Evolutionary conservation across 1,140 invertebrate genomes (phyloP), one percentile per base, ranked within the genome.

Genomic region (Uloborus diversus): DNA sequence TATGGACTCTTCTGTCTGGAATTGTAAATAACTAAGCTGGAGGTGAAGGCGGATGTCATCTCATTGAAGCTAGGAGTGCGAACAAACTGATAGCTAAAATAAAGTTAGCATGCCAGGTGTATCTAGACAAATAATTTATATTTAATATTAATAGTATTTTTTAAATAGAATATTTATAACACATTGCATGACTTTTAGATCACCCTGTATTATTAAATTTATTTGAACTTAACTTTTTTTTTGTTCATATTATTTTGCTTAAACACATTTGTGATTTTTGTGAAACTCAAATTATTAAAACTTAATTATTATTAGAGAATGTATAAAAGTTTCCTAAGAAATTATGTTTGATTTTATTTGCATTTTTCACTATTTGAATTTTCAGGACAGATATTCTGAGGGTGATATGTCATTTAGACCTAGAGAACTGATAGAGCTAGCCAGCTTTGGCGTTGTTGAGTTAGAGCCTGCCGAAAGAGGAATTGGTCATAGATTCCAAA

Each of bases 371-470:
- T 53, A 23, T 2, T 53, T 14, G 25, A 20, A 53, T n/a, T n/a
- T n/a, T n/a, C 32, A 79, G 42, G 73, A 80, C 25, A 32, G 81
- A 27, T 66, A 82, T 28, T 82, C 81, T 57, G 73, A 81, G n/a
- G 61, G 80, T 33, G 56, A 76, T 35, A 78, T 75, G 4, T 78
- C 80, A 11, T 42, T 83, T 47, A 78, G 81, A 71, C 76, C 82
- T n/a, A 66, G 82, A 35, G 84, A 84, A 81, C 32, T 84, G 17
- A 84, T 84, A 23, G 84, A 84, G 70, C 62, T 84, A 17, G 80
- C 82, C 20, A 84, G 80, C 59, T 84, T 84, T 79, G 84, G 84
- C 17, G 56, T 84, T 17, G 84, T 84, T 2, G 84, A 84, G 65
- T 42, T 84, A 3, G 84, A 84, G 20, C 81, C 83, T 53, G 62